These are phyloP conservation scores for Strigamia transsilvanica DNA, from an alignment of 2,888 invertebrate genomes.

Conservation along the genomic window DNA sequence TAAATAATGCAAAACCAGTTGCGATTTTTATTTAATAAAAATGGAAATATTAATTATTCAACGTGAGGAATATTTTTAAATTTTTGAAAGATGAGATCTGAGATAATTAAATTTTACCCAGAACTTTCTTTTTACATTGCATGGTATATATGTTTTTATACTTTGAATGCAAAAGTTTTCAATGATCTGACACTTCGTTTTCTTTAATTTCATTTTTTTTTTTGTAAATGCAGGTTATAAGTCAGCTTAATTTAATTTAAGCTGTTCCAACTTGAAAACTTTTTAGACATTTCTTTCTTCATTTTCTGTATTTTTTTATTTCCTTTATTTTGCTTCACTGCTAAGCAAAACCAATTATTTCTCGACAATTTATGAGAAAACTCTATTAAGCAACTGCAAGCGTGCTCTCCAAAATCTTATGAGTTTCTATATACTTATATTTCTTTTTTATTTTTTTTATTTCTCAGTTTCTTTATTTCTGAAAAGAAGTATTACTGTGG, in stretches of 20 bases:
- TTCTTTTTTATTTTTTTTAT: neutral
- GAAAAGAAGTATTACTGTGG: neutral
- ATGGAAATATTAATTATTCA: no score
- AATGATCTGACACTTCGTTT: slow-evolving; percentile 15
- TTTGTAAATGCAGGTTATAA: neutral
- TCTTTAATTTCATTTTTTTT: slow-evolving; percentile 29
- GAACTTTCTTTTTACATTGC: neutral
- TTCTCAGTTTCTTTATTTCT: neutral
- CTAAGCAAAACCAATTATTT: slow-evolving; percentile 21
- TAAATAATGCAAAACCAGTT: no score
- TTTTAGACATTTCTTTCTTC: neutral
- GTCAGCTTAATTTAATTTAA: slow-evolving; percentile 17
- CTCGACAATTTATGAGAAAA: slow-evolving; percentile 7
- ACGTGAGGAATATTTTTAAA: no score
- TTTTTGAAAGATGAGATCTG: no score
- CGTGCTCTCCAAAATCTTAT: neutral
- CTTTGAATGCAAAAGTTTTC: neutral
- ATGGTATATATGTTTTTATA: no score
- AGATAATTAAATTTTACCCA: neutral
- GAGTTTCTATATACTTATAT: neutral
- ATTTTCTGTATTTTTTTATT: neutral
- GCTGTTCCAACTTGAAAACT: neutral
- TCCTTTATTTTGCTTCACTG: slow-evolving; percentile 1
- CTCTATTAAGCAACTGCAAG: slow-evolving; percentile 1
- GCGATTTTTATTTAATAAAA: no score